Evolutionary conservation across 2,888 invertebrate species (phyloP).

Genomic region (Agrotis clavis): DNA sequence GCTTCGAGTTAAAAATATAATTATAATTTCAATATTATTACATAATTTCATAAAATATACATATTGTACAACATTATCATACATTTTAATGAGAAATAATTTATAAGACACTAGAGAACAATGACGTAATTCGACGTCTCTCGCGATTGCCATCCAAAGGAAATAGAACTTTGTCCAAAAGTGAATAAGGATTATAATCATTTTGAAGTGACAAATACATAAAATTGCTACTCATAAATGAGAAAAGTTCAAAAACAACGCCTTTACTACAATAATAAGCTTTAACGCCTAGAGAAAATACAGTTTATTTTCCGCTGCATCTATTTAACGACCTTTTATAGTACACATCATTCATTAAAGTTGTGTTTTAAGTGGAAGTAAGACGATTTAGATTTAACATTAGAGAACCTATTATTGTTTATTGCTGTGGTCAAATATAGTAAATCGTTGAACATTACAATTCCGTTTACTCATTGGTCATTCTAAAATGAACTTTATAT

Average conservation of each 20-base stretch:
- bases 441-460: neutral
- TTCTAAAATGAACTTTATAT: no score
- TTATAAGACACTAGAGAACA: slow-evolving; percentile 64
- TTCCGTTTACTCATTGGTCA: no score
- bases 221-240: slow-evolving; percentile 14
- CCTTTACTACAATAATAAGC: neutral
- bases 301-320: neutral
- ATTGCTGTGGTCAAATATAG: slow-evolving; percentile 12
- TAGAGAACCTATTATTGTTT: neutral
- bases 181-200: slow-evolving; percentile 18
- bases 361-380: neutral
- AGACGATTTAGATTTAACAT: slow-evolving; percentile 1
- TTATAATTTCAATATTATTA: slow-evolving; percentile 63
- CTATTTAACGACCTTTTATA: neutral
- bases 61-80: slow-evolving; percentile 68
- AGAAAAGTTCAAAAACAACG: neutral
- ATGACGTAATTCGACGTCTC: slow-evolving; percentile 47
- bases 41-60: slow-evolving; percentile 74
- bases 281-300: neutral
- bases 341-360: neutral
- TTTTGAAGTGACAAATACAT: slow-evolving; percentile 14
- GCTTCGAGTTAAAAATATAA: slow-evolving; percentile 68
- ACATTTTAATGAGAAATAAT: slow-evolving; percentile 58
- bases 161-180: slow-evolving; percentile 31
- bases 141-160: slow-evolving; percentile 53